These are phyloP conservation scores for Prinia subflava DNA, from an alignment of 2,113 vertebrate genomes.

Conservation along the genomic window DNA sequence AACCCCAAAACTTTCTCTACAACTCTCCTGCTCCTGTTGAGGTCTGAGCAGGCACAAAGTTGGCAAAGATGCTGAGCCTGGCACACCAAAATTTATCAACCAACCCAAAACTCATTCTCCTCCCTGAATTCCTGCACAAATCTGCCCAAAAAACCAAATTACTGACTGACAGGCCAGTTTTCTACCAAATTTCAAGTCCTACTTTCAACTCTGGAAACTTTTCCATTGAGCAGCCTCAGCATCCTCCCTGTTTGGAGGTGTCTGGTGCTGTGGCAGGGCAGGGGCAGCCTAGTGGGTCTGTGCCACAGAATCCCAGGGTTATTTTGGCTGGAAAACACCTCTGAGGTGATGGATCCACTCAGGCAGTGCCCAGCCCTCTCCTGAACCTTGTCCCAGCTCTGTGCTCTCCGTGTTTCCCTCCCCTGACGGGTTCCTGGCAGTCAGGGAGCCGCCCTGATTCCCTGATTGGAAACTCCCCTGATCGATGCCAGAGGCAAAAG, in stretches of 20 bases:
- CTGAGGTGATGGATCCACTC: background rate
- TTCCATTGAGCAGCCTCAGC: background rate
- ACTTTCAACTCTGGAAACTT: background rate
- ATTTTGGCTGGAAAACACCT: background rate
- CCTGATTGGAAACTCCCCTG: background rate
- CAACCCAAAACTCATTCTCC: background rate
- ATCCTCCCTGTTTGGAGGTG: accelerated
- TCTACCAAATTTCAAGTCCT: background rate
- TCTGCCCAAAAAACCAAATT: background rate
- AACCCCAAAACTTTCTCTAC: accelerated
- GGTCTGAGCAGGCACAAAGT: background rate
- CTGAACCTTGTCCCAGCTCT: accelerated
- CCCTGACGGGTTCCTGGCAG: accelerated
- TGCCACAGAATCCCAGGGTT: background rate
- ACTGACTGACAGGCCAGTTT: background rate
- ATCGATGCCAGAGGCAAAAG: background rate
- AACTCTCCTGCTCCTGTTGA: accelerated
- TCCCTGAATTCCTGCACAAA: background rate
- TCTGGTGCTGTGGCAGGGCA: accelerated
- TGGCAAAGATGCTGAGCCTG: background rate
- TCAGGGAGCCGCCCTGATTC: accelerated
- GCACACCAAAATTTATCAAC: background rate
- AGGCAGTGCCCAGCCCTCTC: background rate
- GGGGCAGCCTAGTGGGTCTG: background rate
- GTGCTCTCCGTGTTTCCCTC: accelerated